phyloP scores from a whole-genome alignment of 1,140 invertebrate genomes.

The Nixonia krombeini region DNA sequence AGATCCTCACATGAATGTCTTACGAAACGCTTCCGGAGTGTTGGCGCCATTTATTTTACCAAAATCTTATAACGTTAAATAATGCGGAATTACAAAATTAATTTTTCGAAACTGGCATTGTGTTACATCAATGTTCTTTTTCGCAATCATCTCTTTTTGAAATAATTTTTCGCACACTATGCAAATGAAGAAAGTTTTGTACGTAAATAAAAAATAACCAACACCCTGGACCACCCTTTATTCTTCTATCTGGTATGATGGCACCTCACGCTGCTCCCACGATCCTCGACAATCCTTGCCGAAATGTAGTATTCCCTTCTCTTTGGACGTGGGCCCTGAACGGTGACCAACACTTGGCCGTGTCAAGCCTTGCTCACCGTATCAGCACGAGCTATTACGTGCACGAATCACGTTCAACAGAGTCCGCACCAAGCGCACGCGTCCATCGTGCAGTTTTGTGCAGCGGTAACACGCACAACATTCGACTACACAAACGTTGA shows the following conservation, averaged over 20 bases:
- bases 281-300: slow-evolving; percentile 37
- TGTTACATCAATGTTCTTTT: too few species aligned
- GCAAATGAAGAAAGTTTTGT: too few species aligned
- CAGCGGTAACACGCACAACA: slow-evolving; percentile 2
- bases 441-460: slow-evolving; percentile 6
- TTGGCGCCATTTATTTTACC: slow-evolving; percentile 44
- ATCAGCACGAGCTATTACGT: slow-evolving; percentile 2
- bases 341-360: slow-evolving; percentile 17
- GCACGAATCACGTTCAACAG: slow-evolving; percentile 13
- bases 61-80: too few species aligned
- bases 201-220: too few species aligned
- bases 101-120: not conserved
- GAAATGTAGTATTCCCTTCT: slow-evolving; percentile 16
- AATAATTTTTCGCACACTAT: too few species aligned
- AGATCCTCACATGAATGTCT: slow-evolving; percentile 66
- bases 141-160: too few species aligned
- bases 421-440: slow-evolving; percentile 19
- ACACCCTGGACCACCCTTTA: slow-evolving; percentile 64
- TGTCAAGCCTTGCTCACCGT: slow-evolving; percentile 12
- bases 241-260: slow-evolving; percentile 72
- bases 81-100: too few species aligned
- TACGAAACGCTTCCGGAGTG: slow-evolving; percentile 62
- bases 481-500: not conserved
- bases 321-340: slow-evolving; percentile 29
- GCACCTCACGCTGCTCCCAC: slow-evolving; percentile 69